Base-by-base conservation (phyloP, 2,113 vertebrate genomes). In the Calyptomena viridis region DNA sequence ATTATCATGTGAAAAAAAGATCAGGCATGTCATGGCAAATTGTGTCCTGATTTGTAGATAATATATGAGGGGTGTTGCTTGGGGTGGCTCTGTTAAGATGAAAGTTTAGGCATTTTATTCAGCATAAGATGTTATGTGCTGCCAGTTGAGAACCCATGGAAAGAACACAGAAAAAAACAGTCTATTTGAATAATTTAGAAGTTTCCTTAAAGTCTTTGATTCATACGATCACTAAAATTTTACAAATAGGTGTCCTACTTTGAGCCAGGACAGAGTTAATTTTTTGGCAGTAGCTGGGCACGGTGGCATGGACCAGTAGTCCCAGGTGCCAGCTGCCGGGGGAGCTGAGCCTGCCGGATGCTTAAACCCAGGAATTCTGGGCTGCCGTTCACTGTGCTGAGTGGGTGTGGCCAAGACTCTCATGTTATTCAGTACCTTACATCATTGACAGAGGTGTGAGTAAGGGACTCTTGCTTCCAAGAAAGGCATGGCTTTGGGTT, bases 271-370 rank as follows among this genome's bases (percentile, higher is more conserved):
- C 11, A 39, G 35, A 62, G 59, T 39, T 27, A 19, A 27, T 37
- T 39, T 37, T 17, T 60, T 59, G 35, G 25, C 23, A 9, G n/a
- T 60, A 37, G 23, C 58, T 35, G 23, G 35, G 58, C 24, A 24
- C 16, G 24, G 55, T 58, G 55, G 35, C 7, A 4, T 16, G 24
- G 7, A 60, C 97, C 97, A 98, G 97, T 98, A 98, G 97, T 98
- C 96, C 97, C 97, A 88, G 97, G 68, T 95, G 64, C 20, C 46
- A 47, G 97, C 68, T 95, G 62, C 96, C 62, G 3, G 97, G 89
- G 94, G 96, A 96, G 96, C 91, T 89, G 93, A 97, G 95, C 44
- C 56, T 23, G 71, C 60, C 52, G 95, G 95, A 97, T 97, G 91
- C 95, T 79, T 96, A 89, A 96, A 94, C 69, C 89, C 83, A 60